A percentile compares a stretch with the other conserved stretches of the same genome.
Conservation (phyloP, 1,140 invertebrate species). For the Heliconius congener region DNA sequence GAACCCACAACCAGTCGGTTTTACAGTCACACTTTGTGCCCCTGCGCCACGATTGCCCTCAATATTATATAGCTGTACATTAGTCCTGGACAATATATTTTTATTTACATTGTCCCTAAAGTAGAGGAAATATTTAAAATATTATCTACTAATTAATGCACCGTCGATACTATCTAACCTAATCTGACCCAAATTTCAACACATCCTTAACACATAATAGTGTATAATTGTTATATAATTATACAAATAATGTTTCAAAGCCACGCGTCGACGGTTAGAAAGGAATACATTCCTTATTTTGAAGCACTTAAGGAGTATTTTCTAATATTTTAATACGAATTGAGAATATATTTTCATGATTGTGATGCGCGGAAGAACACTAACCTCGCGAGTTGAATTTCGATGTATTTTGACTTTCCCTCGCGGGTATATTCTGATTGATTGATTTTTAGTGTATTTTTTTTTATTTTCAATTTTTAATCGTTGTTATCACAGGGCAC, state of each 20-base stretch:
- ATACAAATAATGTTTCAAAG: conserved; percentile 23
- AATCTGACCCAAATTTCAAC: conserved; percentile 37
- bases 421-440: conserved; percentile 53
- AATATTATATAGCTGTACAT: too few species aligned
- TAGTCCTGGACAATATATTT: too few species aligned
- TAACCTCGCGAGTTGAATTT: conserved; percentile 65
- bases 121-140: not conserved
- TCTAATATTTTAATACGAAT: not conserved
- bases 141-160: not conserved
- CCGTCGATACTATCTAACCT: conserved; percentile 9
- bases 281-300: not conserved
- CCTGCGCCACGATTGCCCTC: too few species aligned
- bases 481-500: too few species aligned
- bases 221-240: conserved; percentile 50
- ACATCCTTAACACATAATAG: conserved; percentile 38
- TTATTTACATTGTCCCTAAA: too few species aligned
- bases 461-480: too few species aligned
- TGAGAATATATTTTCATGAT: conserved; percentile 38
- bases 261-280: not conserved
- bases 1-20: too few species aligned
- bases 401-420: conserved; percentile 59
- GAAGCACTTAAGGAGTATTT: not conserved
- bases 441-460: not conserved
- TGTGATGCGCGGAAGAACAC: conserved; percentile 55
- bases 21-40: too few species aligned